Evolutionary conservation across 1,140 invertebrate species (phyloP), one percentile per base, ranked within the genome.

Genomic region (Neodiprion virginianus): DNA sequence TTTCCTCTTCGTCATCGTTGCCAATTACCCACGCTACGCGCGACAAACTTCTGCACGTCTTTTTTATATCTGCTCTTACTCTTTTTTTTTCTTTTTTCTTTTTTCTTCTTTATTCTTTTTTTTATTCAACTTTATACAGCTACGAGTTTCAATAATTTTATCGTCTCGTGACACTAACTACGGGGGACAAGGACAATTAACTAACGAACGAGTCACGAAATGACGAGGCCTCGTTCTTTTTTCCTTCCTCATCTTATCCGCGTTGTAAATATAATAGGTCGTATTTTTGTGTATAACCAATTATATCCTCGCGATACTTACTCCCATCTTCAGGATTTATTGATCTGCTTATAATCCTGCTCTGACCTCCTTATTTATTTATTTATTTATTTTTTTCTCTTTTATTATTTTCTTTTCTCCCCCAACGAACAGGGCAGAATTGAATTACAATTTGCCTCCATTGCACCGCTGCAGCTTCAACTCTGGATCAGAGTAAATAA

Each of bases 1-100:
- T 61, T 61, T 61, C 53, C 53, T 61, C 53, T 40, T 40, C 53
- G 53, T 61, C 53, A 61, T 61, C 53, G 53, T 61, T 8, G 53
- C 53, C 53, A 61, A 61, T 61, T 61, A 61, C 28, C 28, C 28
- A 40, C 53, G 28, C 5, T 61, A 12, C 11, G 53, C 53, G 53
- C 53, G 53, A 61, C 53, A 12, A 12, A 61, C 53, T 17, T 17
- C 53, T 17, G 4, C 8, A 14, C 53, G 11, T 61, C 5, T 40
- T 61, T 17, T 61, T 14, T 17, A 61, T 61, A 61, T 17, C 53
- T 17, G 4, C 53, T 5, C 53, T 61, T 8, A 8, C 53, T 61
- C 8, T 14, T 17, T 14, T 61, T 61, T 17, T 17, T 61, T 17
- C 5, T 40, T 40, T 40, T 40, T 3, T 40, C 5, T 40, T 40